A percentile compares a stretch with the other conserved stretches of the same genome.
Evolutionary conservation across 2,113 vertebrate species (phyloP).

Genomic region (Narcine bancroftii): DNA sequence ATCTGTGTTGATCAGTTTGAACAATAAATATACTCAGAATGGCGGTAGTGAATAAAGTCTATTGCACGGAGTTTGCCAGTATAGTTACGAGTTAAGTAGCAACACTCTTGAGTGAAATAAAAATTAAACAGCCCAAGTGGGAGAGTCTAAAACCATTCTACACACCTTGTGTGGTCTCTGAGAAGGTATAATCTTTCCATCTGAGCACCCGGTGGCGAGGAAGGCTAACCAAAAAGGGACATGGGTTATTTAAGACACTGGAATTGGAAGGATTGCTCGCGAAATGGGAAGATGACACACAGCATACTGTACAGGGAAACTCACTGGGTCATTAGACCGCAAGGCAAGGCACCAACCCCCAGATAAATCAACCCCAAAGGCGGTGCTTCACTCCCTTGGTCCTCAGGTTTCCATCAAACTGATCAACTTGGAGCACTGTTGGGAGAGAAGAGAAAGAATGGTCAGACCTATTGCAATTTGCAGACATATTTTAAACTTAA

Average conservation of each 20-base stretch:
- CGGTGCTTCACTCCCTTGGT: background rate
- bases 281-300: constrained; percentile 32
- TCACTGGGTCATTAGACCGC: background rate
- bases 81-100: background rate
- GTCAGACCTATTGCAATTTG: background rate
- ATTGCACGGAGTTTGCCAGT: constrained; percentile 9
- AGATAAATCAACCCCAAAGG: background rate
- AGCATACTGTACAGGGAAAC: background rate
- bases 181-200: background rate
- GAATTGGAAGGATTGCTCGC: constrained; percentile 18
- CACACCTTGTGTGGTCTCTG: background rate
- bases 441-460: background rate
- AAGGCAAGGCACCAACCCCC: background rate
- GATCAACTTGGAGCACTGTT: constrained; percentile 4
- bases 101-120: constrained; percentile 12
- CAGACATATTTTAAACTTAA: background rate
- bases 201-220: constrained; percentile 11
- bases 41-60: background rate
- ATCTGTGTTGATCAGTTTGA: background rate
- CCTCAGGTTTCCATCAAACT: background rate
- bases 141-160: background rate
- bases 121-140: background rate
- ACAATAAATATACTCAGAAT: background rate
- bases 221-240: background rate
- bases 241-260: constrained; percentile 31